These are phyloP conservation scores for Neosilurus mollespiculum DNA, from an alignment of 2,797 vertebrate genomes.

Conservation along the genomic window DNA sequence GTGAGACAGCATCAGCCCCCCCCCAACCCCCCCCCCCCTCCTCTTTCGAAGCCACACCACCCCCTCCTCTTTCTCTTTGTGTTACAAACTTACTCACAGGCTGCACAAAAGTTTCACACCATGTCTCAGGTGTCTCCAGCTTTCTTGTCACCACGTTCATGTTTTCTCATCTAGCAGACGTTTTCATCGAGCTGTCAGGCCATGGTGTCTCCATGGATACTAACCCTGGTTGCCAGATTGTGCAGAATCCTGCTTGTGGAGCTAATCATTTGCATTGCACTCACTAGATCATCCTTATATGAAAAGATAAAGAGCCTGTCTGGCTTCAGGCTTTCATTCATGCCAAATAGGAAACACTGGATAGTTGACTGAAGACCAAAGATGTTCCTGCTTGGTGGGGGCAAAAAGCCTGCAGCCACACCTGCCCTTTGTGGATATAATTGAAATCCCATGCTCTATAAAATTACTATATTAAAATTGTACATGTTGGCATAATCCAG, in stretches of 20 bases:
- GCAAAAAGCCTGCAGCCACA: neutral
- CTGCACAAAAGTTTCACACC: neutral
- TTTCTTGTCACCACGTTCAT: constrained; percentile 11
- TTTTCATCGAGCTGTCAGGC: constrained; percentile 57
- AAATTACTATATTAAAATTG: neutral
- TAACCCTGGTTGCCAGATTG: constrained; percentile 30
- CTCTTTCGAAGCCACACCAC: neutral
- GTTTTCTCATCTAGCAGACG: constrained; percentile 28
- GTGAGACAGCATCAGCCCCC: constrained; percentile 36
- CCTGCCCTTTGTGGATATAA: neutral
- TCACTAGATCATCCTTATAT: neutral
- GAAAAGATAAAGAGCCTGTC: neutral
- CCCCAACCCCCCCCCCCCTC: constrained; percentile 15
- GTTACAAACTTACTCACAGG: neutral
- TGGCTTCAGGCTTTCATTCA: neutral
- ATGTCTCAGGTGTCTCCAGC: constrained; percentile 10
- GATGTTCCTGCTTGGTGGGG: neutral
- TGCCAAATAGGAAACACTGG: neutral
- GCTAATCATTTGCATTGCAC: neutral
- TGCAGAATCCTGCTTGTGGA: neutral
- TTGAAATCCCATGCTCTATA: neutral
- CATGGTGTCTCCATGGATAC: constrained; percentile 57
- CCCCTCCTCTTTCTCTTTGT: neutral
- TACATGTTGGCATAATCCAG: neutral
- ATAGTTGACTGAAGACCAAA: neutral